phyloP scores from a whole-genome alignment of 2,797 vertebrate genomes.

The Natrix natrix region DNA sequence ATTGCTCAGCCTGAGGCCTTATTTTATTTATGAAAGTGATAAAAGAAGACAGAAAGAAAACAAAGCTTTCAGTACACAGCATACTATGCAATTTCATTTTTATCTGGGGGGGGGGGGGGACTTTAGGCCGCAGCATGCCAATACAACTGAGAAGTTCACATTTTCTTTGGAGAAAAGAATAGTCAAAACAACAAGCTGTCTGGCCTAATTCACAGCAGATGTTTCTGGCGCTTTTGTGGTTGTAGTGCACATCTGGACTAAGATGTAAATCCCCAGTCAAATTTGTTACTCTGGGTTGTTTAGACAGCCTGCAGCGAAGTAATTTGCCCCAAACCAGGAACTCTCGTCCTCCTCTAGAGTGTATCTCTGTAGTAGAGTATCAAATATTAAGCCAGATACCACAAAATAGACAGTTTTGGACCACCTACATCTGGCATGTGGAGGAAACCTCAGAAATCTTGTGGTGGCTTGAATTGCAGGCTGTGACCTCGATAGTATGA shows the following conservation, averaged over 20 bases:
- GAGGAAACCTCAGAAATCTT: neutral
- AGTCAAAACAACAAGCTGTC: constrained; percentile 16
- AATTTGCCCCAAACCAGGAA: neutral
- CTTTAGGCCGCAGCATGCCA: neutral
- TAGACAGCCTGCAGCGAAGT: neutral
- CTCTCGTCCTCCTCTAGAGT: neutral
- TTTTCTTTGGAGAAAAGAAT: neutral
- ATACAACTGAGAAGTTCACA: neutral
- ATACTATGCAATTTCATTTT: neutral
- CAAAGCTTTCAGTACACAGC: neutral
- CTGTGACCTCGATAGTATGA: neutral
- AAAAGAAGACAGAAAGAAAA: neutral
- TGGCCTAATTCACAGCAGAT: neutral
- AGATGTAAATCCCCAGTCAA: neutral
- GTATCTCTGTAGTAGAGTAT: neutral
- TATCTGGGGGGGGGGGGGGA: neutral
- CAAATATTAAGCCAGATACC: neutral
- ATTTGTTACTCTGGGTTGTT: constrained; percentile 7
- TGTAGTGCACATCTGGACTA: neutral
- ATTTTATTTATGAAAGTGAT: neutral
- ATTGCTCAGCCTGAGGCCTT: neutral
- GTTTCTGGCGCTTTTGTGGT: constrained; percentile 1
- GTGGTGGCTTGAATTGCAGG: neutral
- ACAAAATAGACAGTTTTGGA: neutral
- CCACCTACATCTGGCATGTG: neutral